Percentiles rank a stretch among this genome's conserved stretches.
These are phyloP conservation scores for Archilochus colubris DNA, from an alignment of 2,113 vertebrate species.

Conservation along the genomic window DNA sequence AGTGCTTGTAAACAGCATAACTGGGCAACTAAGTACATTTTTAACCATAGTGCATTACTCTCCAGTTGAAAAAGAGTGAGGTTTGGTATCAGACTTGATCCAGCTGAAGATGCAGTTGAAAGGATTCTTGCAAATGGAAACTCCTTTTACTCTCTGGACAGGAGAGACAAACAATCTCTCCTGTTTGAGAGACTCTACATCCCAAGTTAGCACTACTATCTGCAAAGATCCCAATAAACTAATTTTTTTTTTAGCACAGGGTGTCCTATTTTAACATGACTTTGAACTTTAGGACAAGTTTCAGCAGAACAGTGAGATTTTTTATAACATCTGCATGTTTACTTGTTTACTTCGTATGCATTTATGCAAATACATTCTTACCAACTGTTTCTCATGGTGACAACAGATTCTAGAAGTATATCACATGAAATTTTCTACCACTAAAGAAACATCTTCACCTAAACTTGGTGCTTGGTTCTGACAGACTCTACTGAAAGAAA, in stretches of 20 bases:
- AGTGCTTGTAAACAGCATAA: rapidly evolving
- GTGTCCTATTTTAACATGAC: not conserved
- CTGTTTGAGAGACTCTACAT: rapidly evolving
- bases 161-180: no score
- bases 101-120: not conserved
- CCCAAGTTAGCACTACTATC: rapidly evolving
- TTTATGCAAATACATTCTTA: not conserved
- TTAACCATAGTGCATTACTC: not conserved
- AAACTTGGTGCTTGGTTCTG: not conserved
- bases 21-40: no score
- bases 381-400: not conserved
- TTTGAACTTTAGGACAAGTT: not conserved
- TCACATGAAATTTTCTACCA: not conserved
- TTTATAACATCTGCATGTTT: not conserved
- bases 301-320: not conserved
- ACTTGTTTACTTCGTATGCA: not conserved
- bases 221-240: not conserved
- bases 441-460: not conserved
- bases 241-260: not conserved
- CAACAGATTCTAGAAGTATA: not conserved
- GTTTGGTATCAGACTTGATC: rapidly evolving
- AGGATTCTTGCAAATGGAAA: not conserved
- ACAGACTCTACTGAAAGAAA: not conserved
- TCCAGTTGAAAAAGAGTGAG: not conserved
- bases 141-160: not conserved